Base-by-base conservation (phyloP, 1,140 invertebrate genomes). In the Adoxophyes honmai region DNA sequence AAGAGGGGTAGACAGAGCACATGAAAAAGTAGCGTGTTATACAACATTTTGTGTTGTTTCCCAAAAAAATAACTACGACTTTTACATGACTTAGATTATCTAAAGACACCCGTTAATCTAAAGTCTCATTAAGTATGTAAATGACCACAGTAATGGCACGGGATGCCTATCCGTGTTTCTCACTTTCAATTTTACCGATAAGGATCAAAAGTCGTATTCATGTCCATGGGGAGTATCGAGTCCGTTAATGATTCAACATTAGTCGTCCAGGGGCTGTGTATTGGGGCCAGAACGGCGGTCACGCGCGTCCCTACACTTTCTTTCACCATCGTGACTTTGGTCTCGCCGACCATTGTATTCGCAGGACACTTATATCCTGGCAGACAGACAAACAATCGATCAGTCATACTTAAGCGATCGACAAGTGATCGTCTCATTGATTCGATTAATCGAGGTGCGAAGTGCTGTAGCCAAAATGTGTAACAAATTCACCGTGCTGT, bases 331-430 rank as follows among this genome's bases (percentile, higher is more conserved):
- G 60, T 64, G 58, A 67, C 60, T 85, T 88, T 86, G 75, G 75
- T 81, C 69, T 80, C 69, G 70, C 70, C 78, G 78, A 60, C 81
- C 60, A 81, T 84, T 83, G 80, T 83, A 70, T 75, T 82, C 65
- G 33, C 55, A 77, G 68, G 78, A 84, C 74, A 77, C 78, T 86
- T 88, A 88, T 86, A 88, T 88, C 85, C 85, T 85, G 75, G 61
- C 67, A 66, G 68, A 70, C 74, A 62, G 68, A 72, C 72, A 74
- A 75, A 75, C 62, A 60, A 55, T 34, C 58, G 62, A 85, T 77
- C 85, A 88, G 82, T 88, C 71, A 83, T 67, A 69, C 62, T 58
- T 67, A 52, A 64, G 67, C 77, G 66, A 64, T 65, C 75, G 66
- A 38, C 62, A 64, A 64, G 64, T 54, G 57, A 69, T 68, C 78